Conservation (phyloP, 2,797 vertebrate species). For the Loriculus beryllinus region DNA sequence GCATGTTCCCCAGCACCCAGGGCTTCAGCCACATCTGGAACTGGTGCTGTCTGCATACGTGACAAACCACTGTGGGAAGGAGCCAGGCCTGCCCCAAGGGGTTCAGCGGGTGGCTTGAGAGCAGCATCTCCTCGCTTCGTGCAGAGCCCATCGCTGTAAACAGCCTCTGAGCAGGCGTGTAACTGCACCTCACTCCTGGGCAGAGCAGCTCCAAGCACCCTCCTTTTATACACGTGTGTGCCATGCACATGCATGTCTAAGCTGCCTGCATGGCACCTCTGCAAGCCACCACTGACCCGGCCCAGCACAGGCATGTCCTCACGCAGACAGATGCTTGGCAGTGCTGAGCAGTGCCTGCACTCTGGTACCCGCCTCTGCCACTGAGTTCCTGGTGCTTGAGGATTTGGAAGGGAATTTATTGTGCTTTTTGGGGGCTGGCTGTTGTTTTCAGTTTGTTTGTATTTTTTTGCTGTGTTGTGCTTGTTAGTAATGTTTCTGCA, state of each 20-base stretch:
- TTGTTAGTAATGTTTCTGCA: slow-evolving; percentile 54
- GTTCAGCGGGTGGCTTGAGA: neutral
- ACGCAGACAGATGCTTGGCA: fast-evolving
- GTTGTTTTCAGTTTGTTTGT: slow-evolving; percentile 73
- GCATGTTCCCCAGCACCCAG: neutral
- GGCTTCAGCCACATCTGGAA: neutral
- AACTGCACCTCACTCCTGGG: fast-evolving
- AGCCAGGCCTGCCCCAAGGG: neutral
- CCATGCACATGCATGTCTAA: neutral
- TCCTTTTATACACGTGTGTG: neutral
- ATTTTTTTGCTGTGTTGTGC: slow-evolving; percentile 78
- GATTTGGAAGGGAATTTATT: slow-evolving; percentile 27
- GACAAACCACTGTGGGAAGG: fast-evolving
- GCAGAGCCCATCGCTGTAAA: fast-evolving
- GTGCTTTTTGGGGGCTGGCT: slow-evolving; percentile 73
- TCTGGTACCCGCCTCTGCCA: neutral
- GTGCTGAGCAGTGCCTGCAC: neutral
- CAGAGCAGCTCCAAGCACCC: neutral
- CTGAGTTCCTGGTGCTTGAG: neutral
- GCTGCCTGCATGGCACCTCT: slow-evolving; percentile 38
- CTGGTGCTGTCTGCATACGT: fast-evolving
- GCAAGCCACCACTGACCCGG: neutral
- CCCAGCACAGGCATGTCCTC: neutral
- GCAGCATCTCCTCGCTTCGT: fast-evolving
- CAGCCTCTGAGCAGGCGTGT: neutral